A percentile compares a stretch with the other conserved stretches of the same genome.
Conservation (phyloP, 2,113 vertebrate genomes). For the Menura novaehollandiae region DNA sequence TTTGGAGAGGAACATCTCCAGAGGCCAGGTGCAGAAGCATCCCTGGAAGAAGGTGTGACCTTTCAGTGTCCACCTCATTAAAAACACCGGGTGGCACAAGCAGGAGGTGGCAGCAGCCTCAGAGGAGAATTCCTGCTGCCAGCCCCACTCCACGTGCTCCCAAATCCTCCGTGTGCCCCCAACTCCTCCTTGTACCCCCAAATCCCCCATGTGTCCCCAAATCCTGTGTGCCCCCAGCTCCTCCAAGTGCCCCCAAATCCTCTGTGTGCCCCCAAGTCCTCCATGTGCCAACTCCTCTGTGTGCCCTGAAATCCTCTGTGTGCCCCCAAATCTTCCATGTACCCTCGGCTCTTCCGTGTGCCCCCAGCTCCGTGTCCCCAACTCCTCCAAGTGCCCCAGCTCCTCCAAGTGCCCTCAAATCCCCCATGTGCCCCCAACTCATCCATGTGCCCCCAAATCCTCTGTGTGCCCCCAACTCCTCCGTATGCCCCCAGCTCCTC, state of each 20-base stretch:
- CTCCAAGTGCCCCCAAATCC: fast-evolving
- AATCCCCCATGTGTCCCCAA: not conserved
- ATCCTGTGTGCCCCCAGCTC: not conserved
- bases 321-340: not conserved
- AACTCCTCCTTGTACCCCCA: fast-evolving
- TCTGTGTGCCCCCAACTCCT: not conserved
- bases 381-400: fast-evolving
- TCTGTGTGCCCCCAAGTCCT: fast-evolving
- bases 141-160: not conserved
- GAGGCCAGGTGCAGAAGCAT: not conserved
- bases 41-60: not conserved
- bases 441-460: no score
- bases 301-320: not conserved
- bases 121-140: not conserved
- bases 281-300: not conserved
- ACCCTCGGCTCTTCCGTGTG: no score
- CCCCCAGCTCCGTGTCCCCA: no score
- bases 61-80: not conserved
- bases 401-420: fast-evolving
- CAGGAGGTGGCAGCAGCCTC: not conserved
- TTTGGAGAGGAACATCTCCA: not conserved
- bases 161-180: fast-evolving
- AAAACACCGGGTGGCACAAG: not conserved
- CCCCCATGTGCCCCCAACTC: fast-evolving
- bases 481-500: not conserved